These are phyloP conservation scores for Cossypha polioptera DNA, from an alignment of 2,797 vertebrate species.

Conservation along the genomic window DNA sequence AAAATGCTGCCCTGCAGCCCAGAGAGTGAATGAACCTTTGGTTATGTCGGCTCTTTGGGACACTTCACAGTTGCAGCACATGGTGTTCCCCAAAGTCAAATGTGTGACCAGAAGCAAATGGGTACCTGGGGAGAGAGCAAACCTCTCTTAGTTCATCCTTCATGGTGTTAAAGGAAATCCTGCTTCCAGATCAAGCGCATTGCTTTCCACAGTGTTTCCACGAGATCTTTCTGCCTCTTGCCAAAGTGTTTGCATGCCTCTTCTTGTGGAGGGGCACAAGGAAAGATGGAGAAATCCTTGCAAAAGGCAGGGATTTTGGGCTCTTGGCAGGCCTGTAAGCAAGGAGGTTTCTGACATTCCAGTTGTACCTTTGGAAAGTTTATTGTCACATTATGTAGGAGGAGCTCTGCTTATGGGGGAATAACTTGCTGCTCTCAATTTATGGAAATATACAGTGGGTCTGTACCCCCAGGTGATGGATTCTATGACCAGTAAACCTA, in stretches of 20 bases:
- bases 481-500: neutral
- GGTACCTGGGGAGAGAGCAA: neutral
- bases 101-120: neutral
- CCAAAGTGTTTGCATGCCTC: neutral
- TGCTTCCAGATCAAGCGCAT: neutral
- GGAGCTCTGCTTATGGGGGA: neutral
- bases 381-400: neutral
- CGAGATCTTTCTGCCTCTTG: neutral
- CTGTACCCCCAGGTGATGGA: fast-evolving
- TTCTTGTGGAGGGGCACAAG: neutral
- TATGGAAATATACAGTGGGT: neutral
- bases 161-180: neutral
- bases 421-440: neutral
- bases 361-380: neutral
- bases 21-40: neutral
- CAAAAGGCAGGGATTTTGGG: neutral
- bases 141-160: neutral
- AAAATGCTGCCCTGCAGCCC: neutral
- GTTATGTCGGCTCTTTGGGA: neutral
- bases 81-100: neutral
- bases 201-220: neutral
- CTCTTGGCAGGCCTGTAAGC: neutral
- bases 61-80: neutral
- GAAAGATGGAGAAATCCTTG: neutral
- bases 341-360: neutral